Percentiles rank a stretch among this genome's conserved stretches.
Evolutionary conservation across 2,797 vertebrate species (phyloP).

Genomic region (Chrysocyon brachyurus): DNA sequence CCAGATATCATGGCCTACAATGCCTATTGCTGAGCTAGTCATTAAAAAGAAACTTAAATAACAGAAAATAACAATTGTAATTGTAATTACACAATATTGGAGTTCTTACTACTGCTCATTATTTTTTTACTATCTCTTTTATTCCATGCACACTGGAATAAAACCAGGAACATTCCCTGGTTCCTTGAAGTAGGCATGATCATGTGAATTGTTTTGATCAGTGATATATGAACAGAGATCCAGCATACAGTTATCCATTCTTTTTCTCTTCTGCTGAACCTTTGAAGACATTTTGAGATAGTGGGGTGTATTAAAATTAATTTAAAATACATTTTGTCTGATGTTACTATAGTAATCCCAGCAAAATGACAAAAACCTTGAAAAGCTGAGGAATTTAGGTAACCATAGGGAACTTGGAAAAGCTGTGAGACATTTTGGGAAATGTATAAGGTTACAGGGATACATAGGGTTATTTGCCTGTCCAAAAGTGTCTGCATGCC

Average conservation of each 20-base stretch:
- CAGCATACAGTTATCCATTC: background rate
- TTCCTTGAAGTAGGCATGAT: background rate
- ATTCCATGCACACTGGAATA: background rate
- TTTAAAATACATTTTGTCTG: background rate
- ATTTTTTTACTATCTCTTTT: background rate
- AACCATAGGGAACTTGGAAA: background rate
- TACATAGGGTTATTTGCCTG: accelerated
- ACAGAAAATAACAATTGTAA: background rate
- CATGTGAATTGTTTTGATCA: background rate
- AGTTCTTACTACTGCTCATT: background rate
- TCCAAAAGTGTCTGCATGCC: background rate
- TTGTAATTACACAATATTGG: background rate
- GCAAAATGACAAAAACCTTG: background rate
- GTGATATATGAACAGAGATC: background rate
- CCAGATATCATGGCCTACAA: background rate
- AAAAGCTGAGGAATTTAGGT: background rate
- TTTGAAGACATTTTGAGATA: background rate
- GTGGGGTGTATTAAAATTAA: background rate
- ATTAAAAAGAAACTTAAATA: conserved; percentile 31
- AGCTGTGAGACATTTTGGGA: background rate
- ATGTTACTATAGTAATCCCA: background rate
- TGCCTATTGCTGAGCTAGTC: background rate
- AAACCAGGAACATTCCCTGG: background rate
- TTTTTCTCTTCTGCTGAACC: background rate
- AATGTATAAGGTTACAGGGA: background rate